Evolutionary conservation across 2,888 invertebrate genomes (phyloP), one percentile per base, ranked within the genome.

Genomic region (Ochlodes sylvanus): DNA sequence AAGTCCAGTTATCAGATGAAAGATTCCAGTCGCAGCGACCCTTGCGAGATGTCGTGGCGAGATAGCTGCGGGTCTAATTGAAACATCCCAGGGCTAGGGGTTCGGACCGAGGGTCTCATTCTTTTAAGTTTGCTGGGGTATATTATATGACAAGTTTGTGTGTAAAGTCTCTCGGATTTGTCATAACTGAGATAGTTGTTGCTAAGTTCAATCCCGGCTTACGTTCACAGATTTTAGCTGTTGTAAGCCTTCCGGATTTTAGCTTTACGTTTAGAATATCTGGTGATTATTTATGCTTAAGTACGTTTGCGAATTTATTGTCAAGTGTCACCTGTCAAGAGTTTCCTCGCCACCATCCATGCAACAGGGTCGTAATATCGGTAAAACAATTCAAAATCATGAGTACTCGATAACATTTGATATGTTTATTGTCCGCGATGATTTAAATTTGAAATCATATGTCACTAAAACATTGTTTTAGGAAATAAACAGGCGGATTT

Each of bases 31-130:
- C 82, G 79, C 78, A 76, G 70, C 72, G 70, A 73, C 67, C 67
- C 67, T 70, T 71, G 70, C 74, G 69, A 72, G 84, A 82, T 82
- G 71, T 71, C 70, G 72, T 64, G 58, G 70, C 62, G 60, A 84
- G 84, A 85, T 84, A 83, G 78, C 76, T 67, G 74, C 72, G 73
- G 75, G 79, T 82, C 79, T 85, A 86, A 86, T 86, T 86, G 85
- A 86, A 86, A 86, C 77, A 77, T 72, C 66, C 75, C 74, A 69
- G 67, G 69, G 57, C 27, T n/a, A 52, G 57, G 71, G 68, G 69
- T 62, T 66, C 52, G 69, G 66, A 68, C 21, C 27, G 5, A 27
- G 38, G 63, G 60, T 44, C 66, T n/a, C 27, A 42, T 58, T 56
- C 67, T 69, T 67, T 67, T 61, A 64, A 71, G 66, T 69, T 71